Conservation (phyloP, 1,140 invertebrate species). For the Drosophila ercepeae region DNA sequence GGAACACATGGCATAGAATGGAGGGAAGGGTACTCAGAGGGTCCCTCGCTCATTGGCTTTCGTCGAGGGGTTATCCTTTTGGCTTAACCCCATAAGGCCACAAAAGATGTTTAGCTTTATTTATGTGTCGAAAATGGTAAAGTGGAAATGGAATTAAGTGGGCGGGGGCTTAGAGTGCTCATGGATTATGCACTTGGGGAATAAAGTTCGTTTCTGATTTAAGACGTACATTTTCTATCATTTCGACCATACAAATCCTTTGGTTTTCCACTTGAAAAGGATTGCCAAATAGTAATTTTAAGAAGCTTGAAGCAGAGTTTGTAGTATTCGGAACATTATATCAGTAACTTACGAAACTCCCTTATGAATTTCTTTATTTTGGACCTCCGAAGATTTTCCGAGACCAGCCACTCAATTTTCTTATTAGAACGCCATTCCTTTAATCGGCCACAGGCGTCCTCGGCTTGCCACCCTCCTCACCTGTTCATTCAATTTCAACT, state of each 20-base stretch:
- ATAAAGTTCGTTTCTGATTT: background rate
- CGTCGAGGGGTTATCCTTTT: constrained; percentile 49
- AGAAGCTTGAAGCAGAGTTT: background rate
- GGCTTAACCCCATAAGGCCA: constrained; percentile 69
- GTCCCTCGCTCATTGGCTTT: constrained; percentile 53
- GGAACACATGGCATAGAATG: constrained; percentile 9
- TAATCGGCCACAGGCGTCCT: constrained; percentile 14
- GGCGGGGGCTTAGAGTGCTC: constrained; percentile 7
- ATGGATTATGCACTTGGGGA: constrained; percentile 26
- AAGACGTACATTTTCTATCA: background rate
- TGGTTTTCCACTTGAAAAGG: background rate
- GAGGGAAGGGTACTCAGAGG: constrained; percentile 2
- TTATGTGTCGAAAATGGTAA: constrained; percentile 57
- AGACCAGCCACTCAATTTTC: constrained; percentile 41
- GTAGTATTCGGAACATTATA: too few species aligned
- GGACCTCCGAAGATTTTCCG: background rate
- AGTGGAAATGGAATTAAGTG: constrained; percentile 6
- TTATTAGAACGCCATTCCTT: constrained; percentile 25
- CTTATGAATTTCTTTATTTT: constrained; percentile 13
- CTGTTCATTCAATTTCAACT: constrained; percentile 38
- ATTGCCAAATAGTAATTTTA: background rate
- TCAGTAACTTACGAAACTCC: too few species aligned
- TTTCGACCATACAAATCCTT: background rate
- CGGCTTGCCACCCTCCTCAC: background rate
- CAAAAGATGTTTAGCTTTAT: constrained; percentile 71